Evolutionary conservation across 2,888 invertebrate species (phyloP), one percentile per base, ranked within the genome.

Genomic region (Lasioglossum lativentre): DNA sequence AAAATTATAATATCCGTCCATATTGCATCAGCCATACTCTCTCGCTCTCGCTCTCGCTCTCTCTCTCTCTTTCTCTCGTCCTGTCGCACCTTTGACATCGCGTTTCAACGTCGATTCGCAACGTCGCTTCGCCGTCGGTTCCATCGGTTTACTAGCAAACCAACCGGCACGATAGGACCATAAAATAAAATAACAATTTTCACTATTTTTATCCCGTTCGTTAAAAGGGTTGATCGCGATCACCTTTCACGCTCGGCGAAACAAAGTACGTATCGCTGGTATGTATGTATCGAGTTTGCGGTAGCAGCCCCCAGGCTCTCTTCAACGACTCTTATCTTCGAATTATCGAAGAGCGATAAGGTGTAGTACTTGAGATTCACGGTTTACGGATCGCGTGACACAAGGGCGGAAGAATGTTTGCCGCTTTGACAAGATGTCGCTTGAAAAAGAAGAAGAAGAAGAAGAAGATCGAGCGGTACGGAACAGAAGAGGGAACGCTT

Each of bases 341-440:
- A 89, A 85, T 85, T 83, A 90, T 86, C 80, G 81, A 86, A 78
- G 76, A 76, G 87, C 78, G 78, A 83, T 78, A 86, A 83, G 86
- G 83, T 78, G 75, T 56, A 56, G 56, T n/a, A 72, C 71, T 75
- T 16, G 72, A 75, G 80, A 63, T 59, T 59, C 71, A 79, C 77
- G 84, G 74, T 75, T 79, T 45, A 85, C 72, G 79, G 86, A 12
- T 86, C 86, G 71, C 45, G 77, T 83, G 68, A 38, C 86, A 86
- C 82, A 86, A 27, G 78, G 83, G 78, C 74, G 72, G 75, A 86
- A 86, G 83, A 87, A 87, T 86, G 86, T 86, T 83, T 80, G 86
- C 73, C 77, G 80, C 86, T 86, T 86, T 87, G 86, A 86, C 80
- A 75, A 80, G 82, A 86, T 59, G 82, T 56, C 85, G 80, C 80